Percentiles rank a stretch among this genome's conserved stretches.
These are phyloP conservation scores for Turnix velox DNA, from an alignment of 2,113 vertebrate genomes.

Conservation along the genomic window DNA sequence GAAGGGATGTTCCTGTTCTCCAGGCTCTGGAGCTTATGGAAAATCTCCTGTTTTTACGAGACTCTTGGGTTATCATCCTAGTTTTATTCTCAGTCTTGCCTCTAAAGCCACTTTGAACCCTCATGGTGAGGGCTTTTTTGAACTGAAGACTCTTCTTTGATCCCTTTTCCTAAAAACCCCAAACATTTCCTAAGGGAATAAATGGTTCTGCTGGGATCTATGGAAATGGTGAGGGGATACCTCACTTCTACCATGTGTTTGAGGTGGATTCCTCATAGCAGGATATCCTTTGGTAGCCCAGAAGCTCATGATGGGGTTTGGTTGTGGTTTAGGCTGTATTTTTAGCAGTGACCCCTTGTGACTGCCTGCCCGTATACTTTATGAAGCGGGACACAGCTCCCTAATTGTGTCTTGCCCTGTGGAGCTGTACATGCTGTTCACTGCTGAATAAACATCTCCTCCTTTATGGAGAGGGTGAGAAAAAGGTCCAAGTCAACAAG, in stretches of 20 bases:
- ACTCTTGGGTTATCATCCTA: not conserved
- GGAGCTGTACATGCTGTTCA: not conserved
- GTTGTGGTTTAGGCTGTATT: not conserved
- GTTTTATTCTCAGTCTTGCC: not conserved
- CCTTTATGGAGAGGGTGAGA: not conserved
- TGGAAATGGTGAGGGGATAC: not conserved
- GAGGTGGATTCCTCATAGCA: not conserved
- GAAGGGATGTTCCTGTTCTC: not conserved
- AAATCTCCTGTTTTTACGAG: not conserved
- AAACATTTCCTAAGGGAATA: not conserved
- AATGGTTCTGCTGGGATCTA: not conserved
- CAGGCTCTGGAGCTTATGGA: not conserved
- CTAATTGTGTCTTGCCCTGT: not conserved
- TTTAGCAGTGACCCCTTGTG: not conserved
- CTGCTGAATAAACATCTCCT: constrained; percentile 17
- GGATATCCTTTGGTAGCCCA: not conserved
- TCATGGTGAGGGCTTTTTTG: not conserved
- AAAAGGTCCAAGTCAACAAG: not conserved
- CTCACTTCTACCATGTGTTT: not conserved
- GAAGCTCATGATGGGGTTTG: not conserved
- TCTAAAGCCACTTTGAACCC: not conserved
- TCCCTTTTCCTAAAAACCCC: not conserved
- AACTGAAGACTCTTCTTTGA: rapidly evolving
- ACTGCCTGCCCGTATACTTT: not conserved
- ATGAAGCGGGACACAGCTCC: not conserved